Base-by-base conservation (phyloP, 2,113 vertebrate genomes). In the Isurus oxyrinchus region DNA sequence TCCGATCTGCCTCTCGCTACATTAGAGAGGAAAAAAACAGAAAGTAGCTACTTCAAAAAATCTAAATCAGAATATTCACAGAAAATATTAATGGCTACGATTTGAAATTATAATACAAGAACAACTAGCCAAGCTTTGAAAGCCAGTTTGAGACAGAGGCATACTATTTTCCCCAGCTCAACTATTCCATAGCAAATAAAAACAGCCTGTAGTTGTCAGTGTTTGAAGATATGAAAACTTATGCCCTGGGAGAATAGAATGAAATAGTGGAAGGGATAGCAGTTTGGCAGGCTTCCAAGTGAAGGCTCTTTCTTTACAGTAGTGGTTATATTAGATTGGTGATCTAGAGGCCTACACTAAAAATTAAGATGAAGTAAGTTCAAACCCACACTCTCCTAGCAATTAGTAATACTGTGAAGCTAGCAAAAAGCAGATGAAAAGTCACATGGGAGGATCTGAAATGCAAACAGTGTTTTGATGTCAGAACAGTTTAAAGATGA, bases 1-100 rank as follows among this genome's bases (percentile, higher is more conserved):
- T 99, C 27, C 98, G 98, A 96, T 99, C 98, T 0, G 98, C 97
- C 97, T 99, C 98, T 1, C 98, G 98, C 99, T 99, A 96, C 59
- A 57, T 63, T 53, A 27, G 21, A 44, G 25, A 5, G 59, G 79
- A 35, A 40, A 67, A 96, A 53, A 0, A 14, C 21, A 97, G 0
- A 94, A 66, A 25, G 96, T 96, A 59, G n/a, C 16, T 84, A 84
- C 19, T 84, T 84, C 81, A 96, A 53, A 67, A 96, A 93, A 35
- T 0, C 3, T 2, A 90, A 63, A 72, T 8, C 31, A 76, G 69
- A 95, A 19, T 19, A 76, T 49, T 55, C 66, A 76, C 35, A 55
- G 25, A 95, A 72, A 49, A 95, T 49, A 72, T 55, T 95, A 69
- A 72, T 5, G 44, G 44, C 13, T 59, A 53, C 11, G 2, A 72